A percentile compares a stretch with the other conserved stretches of the same genome.
Evolutionary conservation across 2,888 invertebrate genomes (phyloP).

Genomic region (Muscina levida): DNA sequence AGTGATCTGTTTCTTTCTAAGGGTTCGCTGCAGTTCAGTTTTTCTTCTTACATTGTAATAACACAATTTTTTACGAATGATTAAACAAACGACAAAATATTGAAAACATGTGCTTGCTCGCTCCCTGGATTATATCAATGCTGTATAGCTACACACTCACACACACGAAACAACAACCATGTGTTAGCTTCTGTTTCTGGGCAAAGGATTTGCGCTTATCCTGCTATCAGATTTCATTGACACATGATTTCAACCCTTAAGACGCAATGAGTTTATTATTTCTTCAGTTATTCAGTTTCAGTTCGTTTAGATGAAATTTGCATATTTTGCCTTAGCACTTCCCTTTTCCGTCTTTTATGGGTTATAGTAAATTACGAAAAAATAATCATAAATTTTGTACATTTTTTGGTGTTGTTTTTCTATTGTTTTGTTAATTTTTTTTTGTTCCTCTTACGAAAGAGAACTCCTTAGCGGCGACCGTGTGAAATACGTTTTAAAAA

Average conservation of each 20-base stretch:
- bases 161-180: no score
- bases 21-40: slow-evolving; percentile 36
- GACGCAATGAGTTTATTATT: slow-evolving; percentile 8
- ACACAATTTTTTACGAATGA: slow-evolving; percentile 72
- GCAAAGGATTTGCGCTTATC: slow-evolving; percentile 48
- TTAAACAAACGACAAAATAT: slow-evolving; percentile 76
- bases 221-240: slow-evolving; percentile 60
- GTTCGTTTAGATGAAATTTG: slow-evolving; percentile 52
- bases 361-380: slow-evolving; percentile 44
- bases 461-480: slow-evolving; percentile 59
- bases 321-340: slow-evolving; percentile 64
- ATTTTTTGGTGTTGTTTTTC: slow-evolving; percentile 16
- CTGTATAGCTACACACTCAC: slow-evolving; percentile 14
- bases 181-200: slow-evolving; percentile 57
- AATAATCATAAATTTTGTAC: slow-evolving; percentile 54
- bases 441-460: not conserved
- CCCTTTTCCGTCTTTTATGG: slow-evolving; percentile 66
- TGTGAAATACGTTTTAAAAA: slow-evolving; percentile 63
- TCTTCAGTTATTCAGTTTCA: not conserved
- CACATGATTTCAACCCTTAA: slow-evolving; percentile 53
- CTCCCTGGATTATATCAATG: not conserved
- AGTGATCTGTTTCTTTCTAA: slow-evolving; percentile 28
- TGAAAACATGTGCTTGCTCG: slow-evolving; percentile 70
- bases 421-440: no score
- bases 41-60: slow-evolving; percentile 61